Base-by-base conservation (phyloP, 2,797 vertebrate species). In the Sebastes elongatus region DNA sequence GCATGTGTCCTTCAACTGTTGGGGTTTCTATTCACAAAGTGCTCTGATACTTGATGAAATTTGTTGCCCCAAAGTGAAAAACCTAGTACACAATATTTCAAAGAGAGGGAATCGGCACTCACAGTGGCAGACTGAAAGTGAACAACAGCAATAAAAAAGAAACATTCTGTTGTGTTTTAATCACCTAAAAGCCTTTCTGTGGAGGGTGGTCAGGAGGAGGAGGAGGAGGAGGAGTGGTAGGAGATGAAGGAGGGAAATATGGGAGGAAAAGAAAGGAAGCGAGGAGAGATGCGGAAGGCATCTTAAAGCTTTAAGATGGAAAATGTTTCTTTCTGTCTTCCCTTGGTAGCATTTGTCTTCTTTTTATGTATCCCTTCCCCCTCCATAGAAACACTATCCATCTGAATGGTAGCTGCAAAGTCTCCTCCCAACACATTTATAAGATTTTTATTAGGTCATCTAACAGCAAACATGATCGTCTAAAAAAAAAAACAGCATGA, bases 121-220 rank as follows among this genome's bases (percentile, higher is more conserved):
- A 33, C 57, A 74, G 60, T n/a, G 42, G 67, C 73, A 35, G 70
- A 35, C 23, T 38, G 62, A 80, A 18, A 70, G 56, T 63, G 86
- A 92, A 88, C 80, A 84, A 87, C 60, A 60, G 74, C 72, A 87
- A 88, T 66, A 72, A 53, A n/a, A 25, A 60, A 13, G n/a, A 74
- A 53, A 9, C 18, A 27, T 55, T 71, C 61, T 73, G 80, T 74
- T 82, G 66, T 74, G 67, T 89, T 92, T 89, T 92, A 93, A 94
- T 94, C 86, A 88, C 82, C 91, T 91, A 90, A 93, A 92, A 93
- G 88, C 92, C 74, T 88, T 90, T 77, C 80, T 57, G 73, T 68
- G 64, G 66, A 78, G 63, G 16, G 70, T 52, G 74, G 67, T 71
- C 32, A 6, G 60, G 76, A 75, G 65, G 61, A 67, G 56, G 74